Percentiles rank a stretch among this genome's conserved stretches.
These are phyloP conservation scores for Ailurus styani DNA, from an alignment of 2,113 vertebrate genomes.

Conservation along the genomic window DNA sequence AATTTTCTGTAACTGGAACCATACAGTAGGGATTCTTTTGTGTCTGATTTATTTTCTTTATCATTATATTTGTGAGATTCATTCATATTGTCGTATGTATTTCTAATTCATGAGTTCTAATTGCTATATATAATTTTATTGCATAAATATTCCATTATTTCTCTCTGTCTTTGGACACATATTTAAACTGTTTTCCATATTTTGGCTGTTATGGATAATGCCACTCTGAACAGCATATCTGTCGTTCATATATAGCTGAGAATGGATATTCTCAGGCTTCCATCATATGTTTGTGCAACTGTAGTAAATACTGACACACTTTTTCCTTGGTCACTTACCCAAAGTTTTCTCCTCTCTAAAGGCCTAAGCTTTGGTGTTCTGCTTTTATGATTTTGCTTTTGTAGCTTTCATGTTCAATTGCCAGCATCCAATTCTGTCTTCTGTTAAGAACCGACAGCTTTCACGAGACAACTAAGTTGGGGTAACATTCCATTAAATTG, in stretches of 20 bases:
- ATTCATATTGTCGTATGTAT: background rate
- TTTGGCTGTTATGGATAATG: background rate
- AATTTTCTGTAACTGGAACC: background rate
- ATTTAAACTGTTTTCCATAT: background rate
- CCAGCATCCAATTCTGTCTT: background rate
- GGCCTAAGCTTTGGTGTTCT: background rate
- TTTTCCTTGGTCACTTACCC: background rate
- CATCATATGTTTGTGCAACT: background rate
- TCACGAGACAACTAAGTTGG: background rate
- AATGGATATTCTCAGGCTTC: background rate
- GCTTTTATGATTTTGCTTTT: background rate
- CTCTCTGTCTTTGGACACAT: background rate
- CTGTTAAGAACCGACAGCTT: background rate
- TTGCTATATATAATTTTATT: background rate
- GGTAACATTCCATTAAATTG: background rate
- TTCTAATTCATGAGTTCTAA: conserved; percentile 21
- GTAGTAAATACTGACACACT: background rate
- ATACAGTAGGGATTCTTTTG: background rate
- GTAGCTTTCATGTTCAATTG: background rate
- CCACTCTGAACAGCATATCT: background rate
- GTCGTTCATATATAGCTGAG: background rate
- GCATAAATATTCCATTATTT: background rate
- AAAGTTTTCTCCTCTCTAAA: background rate
- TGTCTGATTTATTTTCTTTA: background rate
- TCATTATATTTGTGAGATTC: background rate